phyloP scores from a whole-genome alignment of 2,797 vertebrate genomes.

The Muscicapa striata region DNA sequence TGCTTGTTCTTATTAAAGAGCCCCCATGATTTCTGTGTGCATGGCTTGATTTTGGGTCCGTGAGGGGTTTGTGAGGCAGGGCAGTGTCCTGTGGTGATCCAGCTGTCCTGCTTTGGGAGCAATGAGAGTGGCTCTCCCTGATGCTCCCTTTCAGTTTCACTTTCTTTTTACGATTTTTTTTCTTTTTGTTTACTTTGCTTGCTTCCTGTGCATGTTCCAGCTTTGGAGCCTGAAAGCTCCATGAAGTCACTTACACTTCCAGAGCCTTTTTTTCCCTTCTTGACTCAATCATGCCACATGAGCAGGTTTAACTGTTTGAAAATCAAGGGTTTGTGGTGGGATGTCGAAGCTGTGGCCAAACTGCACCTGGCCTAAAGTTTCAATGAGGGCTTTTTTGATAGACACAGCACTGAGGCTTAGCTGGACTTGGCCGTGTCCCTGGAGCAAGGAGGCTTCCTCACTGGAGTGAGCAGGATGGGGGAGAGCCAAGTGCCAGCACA shows the following conservation, averaged over 20 bases:
- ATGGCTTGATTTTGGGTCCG: neutral
- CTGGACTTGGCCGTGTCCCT: neutral
- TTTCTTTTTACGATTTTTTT: neutral
- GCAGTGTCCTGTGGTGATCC: accelerated
- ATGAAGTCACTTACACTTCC: neutral
- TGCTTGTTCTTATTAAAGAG: neutral
- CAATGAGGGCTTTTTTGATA: neutral
- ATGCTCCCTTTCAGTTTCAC: neutral
- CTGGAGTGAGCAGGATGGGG: neutral
- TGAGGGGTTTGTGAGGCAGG: neutral
- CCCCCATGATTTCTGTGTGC: neutral
- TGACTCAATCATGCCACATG: accelerated
- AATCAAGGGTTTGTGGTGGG: neutral
- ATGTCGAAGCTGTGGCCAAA: neutral
- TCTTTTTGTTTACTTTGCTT: neutral
- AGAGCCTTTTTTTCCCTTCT: neutral
- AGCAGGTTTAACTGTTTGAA: neutral
- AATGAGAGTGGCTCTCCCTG: neutral
- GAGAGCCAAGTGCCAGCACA: neutral
- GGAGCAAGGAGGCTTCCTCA: neutral
- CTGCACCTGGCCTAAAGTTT: neutral
- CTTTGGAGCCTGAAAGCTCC: neutral
- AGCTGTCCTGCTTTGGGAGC: accelerated
- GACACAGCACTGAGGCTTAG: neutral
- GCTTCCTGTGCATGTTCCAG: neutral